phyloP scores from a whole-genome alignment of 2,888 invertebrate species.

The Cheilosia soror region DNA sequence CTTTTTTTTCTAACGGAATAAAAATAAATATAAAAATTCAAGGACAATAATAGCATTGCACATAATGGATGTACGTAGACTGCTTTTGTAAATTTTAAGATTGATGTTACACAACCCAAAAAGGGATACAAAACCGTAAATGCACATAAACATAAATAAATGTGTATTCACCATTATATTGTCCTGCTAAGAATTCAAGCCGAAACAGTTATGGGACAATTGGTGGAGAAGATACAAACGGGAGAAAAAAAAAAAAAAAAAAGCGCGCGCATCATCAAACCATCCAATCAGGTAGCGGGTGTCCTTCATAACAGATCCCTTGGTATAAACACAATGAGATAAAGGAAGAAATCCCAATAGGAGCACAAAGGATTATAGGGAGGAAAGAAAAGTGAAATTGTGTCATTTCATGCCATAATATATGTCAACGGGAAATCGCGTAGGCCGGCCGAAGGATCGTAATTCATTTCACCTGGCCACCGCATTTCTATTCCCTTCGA shows the following conservation, averaged over 20 bases:
- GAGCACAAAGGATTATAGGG: conserved; percentile 59
- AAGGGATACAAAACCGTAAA: conserved; percentile 51
- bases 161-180: conserved; percentile 38
- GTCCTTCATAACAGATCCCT: conserved; percentile 51
- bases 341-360: conserved; percentile 51
- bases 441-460: conserved; percentile 27
- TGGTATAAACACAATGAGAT: conserved; percentile 29
- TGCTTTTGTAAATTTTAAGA: conserved; percentile 48
- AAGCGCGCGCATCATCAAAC: conserved; percentile 55
- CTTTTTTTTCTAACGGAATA: not conserved
- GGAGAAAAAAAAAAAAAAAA: conserved; percentile 13
- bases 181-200: conserved; percentile 18
- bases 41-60: conserved; percentile 17
- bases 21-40: conserved; percentile 16
- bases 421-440: conserved; percentile 39
- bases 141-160: conserved; percentile 60
- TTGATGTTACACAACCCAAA: conserved; percentile 51
- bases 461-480: conserved; percentile 47
- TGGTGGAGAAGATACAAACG: conserved; percentile 23
- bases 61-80: conserved; percentile 26
- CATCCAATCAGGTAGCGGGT: conserved; percentile 69
- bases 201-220: conserved; percentile 58
- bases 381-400: conserved; percentile 79
- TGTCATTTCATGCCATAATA: conserved; percentile 81
- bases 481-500: conserved; percentile 2